These are phyloP conservation scores for Eupeodes luniger DNA, from an alignment of 2,888 invertebrate species.

Conservation along the genomic window DNA sequence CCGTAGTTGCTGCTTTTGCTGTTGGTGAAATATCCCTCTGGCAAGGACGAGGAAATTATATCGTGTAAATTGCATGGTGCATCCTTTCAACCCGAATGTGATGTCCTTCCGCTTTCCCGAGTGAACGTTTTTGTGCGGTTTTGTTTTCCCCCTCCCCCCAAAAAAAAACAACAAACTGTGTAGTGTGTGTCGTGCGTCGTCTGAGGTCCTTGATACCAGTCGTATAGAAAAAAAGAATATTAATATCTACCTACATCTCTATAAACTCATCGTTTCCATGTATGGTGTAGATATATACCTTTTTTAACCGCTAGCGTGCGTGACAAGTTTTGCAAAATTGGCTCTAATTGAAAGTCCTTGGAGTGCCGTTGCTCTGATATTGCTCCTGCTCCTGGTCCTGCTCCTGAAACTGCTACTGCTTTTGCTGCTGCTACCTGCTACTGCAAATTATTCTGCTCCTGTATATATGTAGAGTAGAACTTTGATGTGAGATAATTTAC, in stretches of 20 bases:
- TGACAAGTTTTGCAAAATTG: conserved; percentile 51
- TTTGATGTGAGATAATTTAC: conserved; percentile 52
- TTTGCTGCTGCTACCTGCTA: neutral
- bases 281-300: neutral
- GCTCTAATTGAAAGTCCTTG: conserved; percentile 57
- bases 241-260: conserved; percentile 19
- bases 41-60: conserved; percentile 51
- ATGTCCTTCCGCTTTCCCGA: conserved; percentile 42
- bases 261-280: no score
- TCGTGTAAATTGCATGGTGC: conserved; percentile 36
- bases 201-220: neutral
- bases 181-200: conserved; percentile 31
- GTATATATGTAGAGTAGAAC: conserved; percentile 3
- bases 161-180: neutral
- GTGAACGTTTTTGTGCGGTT: conserved; percentile 53
- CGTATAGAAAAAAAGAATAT: conserved; percentile 40
- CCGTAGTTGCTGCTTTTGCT: neutral
- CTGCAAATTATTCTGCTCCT: conserved; percentile 11
- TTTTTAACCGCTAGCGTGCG: conserved; percentile 34
- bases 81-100: conserved; percentile 31
- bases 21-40: conserved; percentile 5
- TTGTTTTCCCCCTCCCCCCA: neutral
- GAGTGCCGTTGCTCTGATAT: conserved; percentile 6
- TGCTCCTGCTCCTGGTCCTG: conserved; percentile 6
- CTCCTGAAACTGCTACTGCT: conserved; percentile 10